phyloP scores from a whole-genome alignment of 2,113 vertebrate species.

The Sprattus sprattus region DNA sequence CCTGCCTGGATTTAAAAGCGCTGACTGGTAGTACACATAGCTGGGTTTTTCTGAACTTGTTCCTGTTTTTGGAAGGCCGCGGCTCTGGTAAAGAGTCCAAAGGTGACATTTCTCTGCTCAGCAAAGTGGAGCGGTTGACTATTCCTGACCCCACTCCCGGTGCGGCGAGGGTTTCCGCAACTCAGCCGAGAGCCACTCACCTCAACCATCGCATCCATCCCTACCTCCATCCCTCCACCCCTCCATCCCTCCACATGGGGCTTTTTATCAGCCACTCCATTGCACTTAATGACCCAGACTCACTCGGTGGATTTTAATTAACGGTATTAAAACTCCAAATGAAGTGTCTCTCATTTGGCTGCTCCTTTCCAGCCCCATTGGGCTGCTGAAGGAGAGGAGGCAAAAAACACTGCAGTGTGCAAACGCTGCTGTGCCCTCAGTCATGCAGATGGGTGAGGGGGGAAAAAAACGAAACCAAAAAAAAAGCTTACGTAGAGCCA shows the following conservation, averaged over 20 bases:
- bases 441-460: background rate
- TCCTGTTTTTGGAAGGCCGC: background rate
- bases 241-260: background rate
- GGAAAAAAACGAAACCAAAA: background rate
- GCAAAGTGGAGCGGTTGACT: background rate
- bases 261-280: background rate
- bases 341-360: slow-evolving; percentile 3
- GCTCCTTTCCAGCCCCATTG: background rate
- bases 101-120: background rate
- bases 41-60: background rate
- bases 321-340: slow-evolving; percentile 18
- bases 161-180: background rate
- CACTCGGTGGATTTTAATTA: slow-evolving; percentile 16
- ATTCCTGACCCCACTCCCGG: background rate
- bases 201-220: background rate
- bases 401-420: background rate
- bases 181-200: background rate
- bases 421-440: background rate
- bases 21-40: background rate
- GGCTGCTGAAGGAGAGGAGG: background rate
- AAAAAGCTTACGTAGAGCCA: background rate
- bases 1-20: background rate
- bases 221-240: background rate
- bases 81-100: background rate
- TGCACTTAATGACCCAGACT: slow-evolving; percentile 16